phyloP scores from a whole-genome alignment of 2,113 vertebrate species.

The Dendropsophus ebraccatus region DNA sequence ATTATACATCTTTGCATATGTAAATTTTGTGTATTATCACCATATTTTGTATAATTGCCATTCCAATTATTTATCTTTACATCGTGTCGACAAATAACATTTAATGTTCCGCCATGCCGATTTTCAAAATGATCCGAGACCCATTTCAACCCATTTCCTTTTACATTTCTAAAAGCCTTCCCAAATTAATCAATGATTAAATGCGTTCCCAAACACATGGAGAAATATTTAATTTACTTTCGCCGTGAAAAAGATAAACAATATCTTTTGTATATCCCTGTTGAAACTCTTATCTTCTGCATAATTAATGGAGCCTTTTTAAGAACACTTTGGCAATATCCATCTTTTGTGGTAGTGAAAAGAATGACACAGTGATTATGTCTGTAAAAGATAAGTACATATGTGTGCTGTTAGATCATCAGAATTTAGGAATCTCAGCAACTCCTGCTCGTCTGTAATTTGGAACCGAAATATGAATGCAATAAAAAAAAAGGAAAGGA shows the following conservation, averaged over 20 bases:
- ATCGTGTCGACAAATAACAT: neutral
- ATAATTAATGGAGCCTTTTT: constrained; percentile 82
- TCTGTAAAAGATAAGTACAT: constrained; percentile 79
- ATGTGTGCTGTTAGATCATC: constrained; percentile 78
- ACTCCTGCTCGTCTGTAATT: constrained; percentile 51
- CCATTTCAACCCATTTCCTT: neutral
- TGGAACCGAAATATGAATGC: constrained; percentile 10
- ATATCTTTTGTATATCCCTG: constrained; percentile 82
- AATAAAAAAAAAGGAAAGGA: neutral
- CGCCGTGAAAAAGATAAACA: constrained; percentile 78
- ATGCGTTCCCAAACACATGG: neutral
- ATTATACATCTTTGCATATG: no score
- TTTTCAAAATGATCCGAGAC: neutral
- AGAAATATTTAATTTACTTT: constrained; percentile 70
- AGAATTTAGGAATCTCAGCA: constrained; percentile 76
- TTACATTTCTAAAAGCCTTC: neutral
- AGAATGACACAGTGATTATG: constrained; percentile 83
- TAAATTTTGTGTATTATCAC: no score
- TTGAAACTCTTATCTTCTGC: constrained; percentile 83
- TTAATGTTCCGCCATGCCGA: neutral
- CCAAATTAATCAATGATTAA: neutral
- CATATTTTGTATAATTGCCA: no score
- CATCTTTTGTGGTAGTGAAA: constrained; percentile 80
- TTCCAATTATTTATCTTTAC: neutral
- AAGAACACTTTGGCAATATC: constrained; percentile 74